These are phyloP conservation scores for Rhinolophus ferrumequinum DNA, from an alignment of 2,113 vertebrate species.

Conservation along the genomic window DNA sequence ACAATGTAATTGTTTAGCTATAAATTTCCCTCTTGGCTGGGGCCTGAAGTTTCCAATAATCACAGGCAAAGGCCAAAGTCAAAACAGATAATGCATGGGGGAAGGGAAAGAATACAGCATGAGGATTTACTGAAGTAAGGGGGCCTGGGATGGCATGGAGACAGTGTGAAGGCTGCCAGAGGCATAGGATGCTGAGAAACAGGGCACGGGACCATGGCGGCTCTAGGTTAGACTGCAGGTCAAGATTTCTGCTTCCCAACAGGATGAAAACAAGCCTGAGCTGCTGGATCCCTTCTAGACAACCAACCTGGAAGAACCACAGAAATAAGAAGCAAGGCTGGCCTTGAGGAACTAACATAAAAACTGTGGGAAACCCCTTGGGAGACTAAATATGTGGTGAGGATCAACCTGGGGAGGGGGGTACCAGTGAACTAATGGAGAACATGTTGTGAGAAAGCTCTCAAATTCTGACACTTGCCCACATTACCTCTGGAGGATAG, in stretches of 20 bases:
- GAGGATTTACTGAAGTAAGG: not conserved
- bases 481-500: not conserved
- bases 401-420: too few species aligned
- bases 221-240: not conserved
- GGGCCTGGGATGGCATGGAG: not conserved
- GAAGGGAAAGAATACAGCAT: not conserved
- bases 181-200: not conserved
- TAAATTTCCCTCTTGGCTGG: slow-evolving; percentile 79
- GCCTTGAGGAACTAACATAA: not conserved
- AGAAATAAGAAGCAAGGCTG: not conserved
- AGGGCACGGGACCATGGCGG: rapidly evolving
- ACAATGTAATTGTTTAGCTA: slow-evolving; percentile 83
- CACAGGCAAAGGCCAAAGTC: slow-evolving; percentile 76
- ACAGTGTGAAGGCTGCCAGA: not conserved
- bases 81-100: slow-evolving; percentile 59
- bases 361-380: not conserved
- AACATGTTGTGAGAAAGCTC: not conserved
- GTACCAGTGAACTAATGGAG: not conserved
- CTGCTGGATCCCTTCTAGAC: not conserved
- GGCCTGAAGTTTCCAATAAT: slow-evolving; percentile 79
- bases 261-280: not conserved
- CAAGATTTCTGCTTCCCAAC: not conserved
- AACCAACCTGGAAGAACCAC: not conserved
- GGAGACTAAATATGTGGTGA: not conserved
- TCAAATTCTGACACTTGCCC: not conserved